Evolutionary conservation across 2,797 vertebrate species (phyloP), one percentile per base, ranked within the genome.

Genomic region (Hemibagrus guttatus): DNA sequence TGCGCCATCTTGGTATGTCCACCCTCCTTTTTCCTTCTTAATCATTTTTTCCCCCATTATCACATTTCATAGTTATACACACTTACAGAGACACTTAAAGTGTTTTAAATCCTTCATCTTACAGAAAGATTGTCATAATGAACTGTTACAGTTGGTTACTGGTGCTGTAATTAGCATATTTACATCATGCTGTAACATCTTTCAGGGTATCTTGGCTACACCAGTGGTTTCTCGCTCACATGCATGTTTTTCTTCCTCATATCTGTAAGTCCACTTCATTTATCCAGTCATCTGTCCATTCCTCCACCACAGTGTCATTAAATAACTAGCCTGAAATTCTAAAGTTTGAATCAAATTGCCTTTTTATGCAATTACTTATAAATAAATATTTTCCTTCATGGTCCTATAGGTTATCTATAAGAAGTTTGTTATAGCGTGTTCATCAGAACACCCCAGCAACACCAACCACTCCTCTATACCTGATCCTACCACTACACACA

Each of bases 191-290:
- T 72, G 59, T 84, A 11, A 64, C 86, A 21, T 21, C 6, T 84
- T 85, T 71, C 93, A 99, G 98, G 98, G 0, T 98, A 98, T 91
- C 96, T 99, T 49, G 98, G 98, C 79, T 99, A 99, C 82, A 98
- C 98, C 26, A 99, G 98, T 90, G 97, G 98, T 81, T 97, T 99
- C 93, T 99, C 98, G 59, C 95, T 99, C 88, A 95, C 95, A 91
- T 99, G 98, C 89, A 99, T 99, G 98, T 95, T 97, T 78, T 99
- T 99, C 92, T 99, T 99, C 93, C 96, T 99, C 72, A 96, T 97
- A 87, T 95, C 96, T 93, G 98, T 99, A 95, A 98, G 98, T 97
- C 28, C 59, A 71, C n/a, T 17, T 23, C 64, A 69, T 83, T 31
- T 35, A 71, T 83, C 35, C 52, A 23, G 68, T 12, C 23, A 72